Conservation (phyloP, 1,140 invertebrate genomes). For the Elysia chlorotica region DNA sequence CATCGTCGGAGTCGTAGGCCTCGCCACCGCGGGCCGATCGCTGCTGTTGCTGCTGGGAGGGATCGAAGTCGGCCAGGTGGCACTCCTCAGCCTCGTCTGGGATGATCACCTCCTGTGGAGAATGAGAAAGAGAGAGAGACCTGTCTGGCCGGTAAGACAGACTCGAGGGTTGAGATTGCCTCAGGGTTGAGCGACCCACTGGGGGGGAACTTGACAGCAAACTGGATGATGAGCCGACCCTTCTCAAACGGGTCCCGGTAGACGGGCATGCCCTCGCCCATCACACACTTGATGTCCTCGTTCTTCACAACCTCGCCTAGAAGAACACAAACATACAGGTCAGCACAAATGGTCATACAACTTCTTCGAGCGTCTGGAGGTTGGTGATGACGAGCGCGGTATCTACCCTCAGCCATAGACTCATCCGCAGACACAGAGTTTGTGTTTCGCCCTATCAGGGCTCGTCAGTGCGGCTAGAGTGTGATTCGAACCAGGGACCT, state of each 20-base stretch:
- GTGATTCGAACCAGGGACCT: too few species aligned
- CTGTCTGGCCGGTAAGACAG: constrained; percentile 73
- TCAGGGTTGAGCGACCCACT: constrained; percentile 74
- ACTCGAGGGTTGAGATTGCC: constrained; percentile 78
- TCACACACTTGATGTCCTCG: constrained; percentile 87
- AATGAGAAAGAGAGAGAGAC: too few species aligned
- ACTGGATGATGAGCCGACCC: constrained; percentile 91
- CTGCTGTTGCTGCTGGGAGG: constrained; percentile 24
- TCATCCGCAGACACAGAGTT: too few species aligned
- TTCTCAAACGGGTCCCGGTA: constrained; percentile 97
- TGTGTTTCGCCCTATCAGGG: too few species aligned
- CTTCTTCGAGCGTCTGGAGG: too few species aligned
- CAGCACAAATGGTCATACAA: too few species aligned
- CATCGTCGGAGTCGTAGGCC: constrained; percentile 56
- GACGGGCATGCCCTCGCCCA: constrained; percentile 95
- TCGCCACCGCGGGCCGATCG: constrained; percentile 41
- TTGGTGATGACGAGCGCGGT: too few species aligned
- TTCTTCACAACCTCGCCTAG: constrained; percentile 86
- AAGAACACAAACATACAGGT: too few species aligned
- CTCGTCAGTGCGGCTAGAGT: too few species aligned
- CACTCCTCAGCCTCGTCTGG: too few species aligned
- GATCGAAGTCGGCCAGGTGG: constrained; percentile 66
- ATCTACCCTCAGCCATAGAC: too few species aligned
- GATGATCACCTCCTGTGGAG: too few species aligned
- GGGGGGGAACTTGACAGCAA: constrained; percentile 88